phyloP scores from a whole-genome alignment of 2,888 invertebrate genomes.

The Chrysolina americana region DNA sequence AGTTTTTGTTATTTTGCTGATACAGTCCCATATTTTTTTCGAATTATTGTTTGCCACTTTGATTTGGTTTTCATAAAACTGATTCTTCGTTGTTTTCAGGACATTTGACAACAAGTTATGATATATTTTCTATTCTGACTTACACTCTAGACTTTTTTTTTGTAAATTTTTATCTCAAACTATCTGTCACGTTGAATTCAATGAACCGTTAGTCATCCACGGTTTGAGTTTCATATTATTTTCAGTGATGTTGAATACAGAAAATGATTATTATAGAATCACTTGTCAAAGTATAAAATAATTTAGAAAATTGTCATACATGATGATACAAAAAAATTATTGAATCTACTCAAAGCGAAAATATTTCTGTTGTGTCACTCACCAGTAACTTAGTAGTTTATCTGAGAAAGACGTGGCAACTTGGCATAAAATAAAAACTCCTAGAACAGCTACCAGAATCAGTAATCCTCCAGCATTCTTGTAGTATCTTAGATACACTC shows the following conservation, averaged over 20 bases:
- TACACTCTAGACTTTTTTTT: slow-evolving; percentile 20
- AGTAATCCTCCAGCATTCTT: slow-evolving; percentile 59
- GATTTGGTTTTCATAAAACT: neutral
- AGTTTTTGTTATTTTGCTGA: slow-evolving; percentile 10
- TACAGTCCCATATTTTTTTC: slow-evolving; percentile 24
- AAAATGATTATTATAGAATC: too few species aligned
- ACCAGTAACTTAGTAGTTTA: slow-evolving; percentile 59
- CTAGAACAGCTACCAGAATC: slow-evolving; percentile 48
- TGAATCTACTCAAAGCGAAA: neutral
- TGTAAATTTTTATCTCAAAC: slow-evolving; percentile 23
- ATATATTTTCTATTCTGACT: slow-evolving; percentile 12
- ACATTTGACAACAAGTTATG: slow-evolving; percentile 15
- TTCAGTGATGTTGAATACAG: too few species aligned
- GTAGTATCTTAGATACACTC: slow-evolving; percentile 61
- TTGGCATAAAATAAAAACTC: slow-evolving; percentile 57
- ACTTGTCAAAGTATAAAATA: too few species aligned
- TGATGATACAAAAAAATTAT: too few species aligned
- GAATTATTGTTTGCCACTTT: slow-evolving; percentile 9
- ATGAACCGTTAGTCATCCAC: neutral
- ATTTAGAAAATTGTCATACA: too few species aligned
- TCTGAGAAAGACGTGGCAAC: slow-evolving; percentile 55
- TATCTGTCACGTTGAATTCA: slow-evolving; percentile 21
- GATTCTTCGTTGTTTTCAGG: slow-evolving; percentile 7
- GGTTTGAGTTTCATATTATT: slow-evolving; percentile 7
- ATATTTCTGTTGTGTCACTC: slow-evolving; percentile 40